Base-by-base conservation (phyloP, 2,888 invertebrate species). In the Nomada hirtipes region DNA sequence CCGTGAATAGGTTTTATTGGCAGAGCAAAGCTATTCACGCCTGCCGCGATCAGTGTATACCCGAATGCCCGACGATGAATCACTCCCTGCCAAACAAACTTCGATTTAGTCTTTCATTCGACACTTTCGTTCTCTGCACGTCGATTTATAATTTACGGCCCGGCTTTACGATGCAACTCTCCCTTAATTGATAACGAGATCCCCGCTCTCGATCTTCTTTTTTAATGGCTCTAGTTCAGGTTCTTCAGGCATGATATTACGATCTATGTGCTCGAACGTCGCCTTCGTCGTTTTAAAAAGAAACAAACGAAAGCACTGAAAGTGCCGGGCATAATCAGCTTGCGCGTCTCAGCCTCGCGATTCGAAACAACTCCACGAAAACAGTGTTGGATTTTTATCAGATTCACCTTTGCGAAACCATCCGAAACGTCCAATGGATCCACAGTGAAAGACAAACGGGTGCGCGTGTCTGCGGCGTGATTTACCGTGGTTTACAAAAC, bases 401-500 rank as follows among this genome's bases (percentile, higher is more conserved):
- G 15, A 13, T 3, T 47, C 15, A 3, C 47, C 1, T 15, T 47
- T 15, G 15, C 15, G 47, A 15, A 47, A 47, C 47, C 47, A 47
- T 47, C 47, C 47, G 13, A 13, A 36, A 26, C 57, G 63, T 63
- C 44, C 42, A 53, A n/a, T 23, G 36, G 36, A 29, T 10, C n/a
- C 75, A 18, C 42, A 55, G 44, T 9, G 60, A 53, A 29, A n/a
- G 57, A 67, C 61, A 70, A 52, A 52, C 18, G 23, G 26, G 18
- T 15, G 29, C 50, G 20, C 76, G 63, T 36, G 52, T 50, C 42
- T 68, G 50, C 76, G 76, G 50, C 50, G 72, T 90, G 89, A 90
- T 91, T 91, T 89, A 91, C 74, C 83, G 79, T 85, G 83, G 86
- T 89, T 89, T 88, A 88, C 87, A 80, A 84, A 88, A 87, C 82